Conservation (phyloP, 2,113 vertebrate genomes). For the Hepsetus odoe region DNA sequence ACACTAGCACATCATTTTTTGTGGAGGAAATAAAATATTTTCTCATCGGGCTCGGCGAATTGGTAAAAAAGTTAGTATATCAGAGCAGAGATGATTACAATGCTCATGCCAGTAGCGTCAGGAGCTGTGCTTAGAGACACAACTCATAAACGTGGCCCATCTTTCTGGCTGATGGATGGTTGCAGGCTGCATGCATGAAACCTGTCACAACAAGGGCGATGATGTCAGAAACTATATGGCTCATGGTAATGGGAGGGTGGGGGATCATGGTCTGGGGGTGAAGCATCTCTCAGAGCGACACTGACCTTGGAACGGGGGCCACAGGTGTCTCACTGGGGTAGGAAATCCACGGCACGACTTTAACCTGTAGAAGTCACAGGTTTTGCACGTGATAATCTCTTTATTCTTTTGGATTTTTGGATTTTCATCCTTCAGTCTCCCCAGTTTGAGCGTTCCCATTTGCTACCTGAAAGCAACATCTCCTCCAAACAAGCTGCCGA, state of each 20-base stretch:
- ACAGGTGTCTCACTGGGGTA: not conserved
- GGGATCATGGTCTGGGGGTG: not conserved
- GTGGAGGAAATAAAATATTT: not conserved
- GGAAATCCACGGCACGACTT: no score
- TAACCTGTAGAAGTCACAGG: no score
- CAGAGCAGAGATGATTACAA: not conserved
- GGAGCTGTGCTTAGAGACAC: constrained; percentile 5
- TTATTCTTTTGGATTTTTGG: no score
- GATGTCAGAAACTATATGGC: constrained; percentile 76
- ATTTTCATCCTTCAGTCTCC: no score
- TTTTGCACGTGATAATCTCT: no score
- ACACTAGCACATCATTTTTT: no score
- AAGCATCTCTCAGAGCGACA: constrained; percentile 61
- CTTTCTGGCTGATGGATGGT: constrained; percentile 73
- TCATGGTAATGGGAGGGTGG: constrained; percentile 55
- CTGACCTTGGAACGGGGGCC: constrained; percentile 2
- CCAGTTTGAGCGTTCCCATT: no score
- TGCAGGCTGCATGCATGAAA: constrained; percentile 73
- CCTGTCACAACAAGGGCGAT: constrained; percentile 79
- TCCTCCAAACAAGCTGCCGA: no score
- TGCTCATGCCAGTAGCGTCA: not conserved
- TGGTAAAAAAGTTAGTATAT: not conserved
- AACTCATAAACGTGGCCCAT: constrained; percentile 55
- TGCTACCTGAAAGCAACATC: no score
- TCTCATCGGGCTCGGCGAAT: not conserved